Conservation (phyloP, 2,797 vertebrate species). For the Rhadinocentrus ornatus region DNA sequence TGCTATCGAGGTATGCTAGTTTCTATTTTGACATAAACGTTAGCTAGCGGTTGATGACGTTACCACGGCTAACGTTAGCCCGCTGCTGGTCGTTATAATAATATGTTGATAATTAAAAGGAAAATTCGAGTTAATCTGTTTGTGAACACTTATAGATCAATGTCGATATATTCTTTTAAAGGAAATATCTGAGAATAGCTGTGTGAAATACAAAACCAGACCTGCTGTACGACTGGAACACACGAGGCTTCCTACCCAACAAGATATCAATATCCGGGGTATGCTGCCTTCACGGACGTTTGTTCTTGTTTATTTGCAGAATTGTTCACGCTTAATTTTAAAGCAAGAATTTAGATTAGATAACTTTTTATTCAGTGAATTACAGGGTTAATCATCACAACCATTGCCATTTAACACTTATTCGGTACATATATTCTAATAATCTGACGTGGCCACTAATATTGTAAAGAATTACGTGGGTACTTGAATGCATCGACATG, state of each 20-base stretch:
- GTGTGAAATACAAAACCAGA: slow-evolving; percentile 18
- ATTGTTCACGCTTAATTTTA: background rate
- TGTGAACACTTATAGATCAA: fast-evolving
- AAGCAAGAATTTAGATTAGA: background rate
- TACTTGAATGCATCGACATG: background rate
- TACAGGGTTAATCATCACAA: background rate
- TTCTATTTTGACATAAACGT: background rate
- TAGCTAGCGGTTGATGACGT: background rate
- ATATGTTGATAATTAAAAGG: too few relatives aligned
- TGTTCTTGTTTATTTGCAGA: too few relatives aligned
- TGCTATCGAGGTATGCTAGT: background rate
- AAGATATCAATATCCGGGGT: slow-evolving; percentile 45
- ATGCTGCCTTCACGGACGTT: slow-evolving; percentile 20
- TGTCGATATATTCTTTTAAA: fast-evolving
- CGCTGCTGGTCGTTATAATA: background rate
- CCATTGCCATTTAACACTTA: too few relatives aligned
- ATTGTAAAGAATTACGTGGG: background rate
- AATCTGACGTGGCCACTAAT: background rate
- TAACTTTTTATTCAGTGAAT: background rate
- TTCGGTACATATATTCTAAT: background rate
- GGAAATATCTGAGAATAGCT: slow-evolving; percentile 1
- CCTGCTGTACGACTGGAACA: background rate
- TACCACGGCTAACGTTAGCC: slow-evolving; percentile 18
- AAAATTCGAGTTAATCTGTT: fast-evolving
- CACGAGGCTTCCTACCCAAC: background rate